Conservation (phyloP, 2,888 invertebrate species). For the Metopia argyrocephala region DNA sequence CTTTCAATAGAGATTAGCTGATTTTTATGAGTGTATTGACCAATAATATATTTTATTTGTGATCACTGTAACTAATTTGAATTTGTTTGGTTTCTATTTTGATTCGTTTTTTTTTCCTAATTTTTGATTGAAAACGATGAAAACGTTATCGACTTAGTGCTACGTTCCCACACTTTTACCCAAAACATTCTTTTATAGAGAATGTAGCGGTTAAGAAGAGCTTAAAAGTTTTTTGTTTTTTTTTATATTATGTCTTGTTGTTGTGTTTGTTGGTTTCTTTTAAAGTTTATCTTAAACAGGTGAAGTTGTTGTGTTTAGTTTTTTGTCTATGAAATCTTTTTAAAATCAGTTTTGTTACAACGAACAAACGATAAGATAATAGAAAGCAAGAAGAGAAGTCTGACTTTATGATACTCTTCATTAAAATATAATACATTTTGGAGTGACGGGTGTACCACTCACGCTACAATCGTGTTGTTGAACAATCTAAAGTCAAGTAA, state of each 20-base stretch:
- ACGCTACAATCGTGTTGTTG: too few species aligned
- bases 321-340: conserved; percentile 3
- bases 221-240: not conserved
- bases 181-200: conserved; percentile 71
- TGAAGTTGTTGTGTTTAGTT: conserved; percentile 7
- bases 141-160: conserved; percentile 53
- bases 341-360: conserved; percentile 35
- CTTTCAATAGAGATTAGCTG: conserved; percentile 29
- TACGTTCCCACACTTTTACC: conserved; percentile 75
- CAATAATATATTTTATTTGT: conserved; percentile 76
- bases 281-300: conserved; percentile 20
- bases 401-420: too few species aligned
- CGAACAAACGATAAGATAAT: conserved; percentile 30
- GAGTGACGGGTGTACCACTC: too few species aligned
- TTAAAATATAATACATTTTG: too few species aligned
- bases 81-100: conserved; percentile 71
- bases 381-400: too few species aligned
- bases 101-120: too few species aligned
- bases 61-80: conserved; percentile 75
- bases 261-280: not conserved
- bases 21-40: conserved; percentile 72
- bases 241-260: not conserved
- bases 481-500: too few species aligned
- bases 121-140: conserved; percentile 45
- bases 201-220: conserved; percentile 50